Conservation (phyloP, 2,797 vertebrate species). For the Vireo griseus region DNA sequence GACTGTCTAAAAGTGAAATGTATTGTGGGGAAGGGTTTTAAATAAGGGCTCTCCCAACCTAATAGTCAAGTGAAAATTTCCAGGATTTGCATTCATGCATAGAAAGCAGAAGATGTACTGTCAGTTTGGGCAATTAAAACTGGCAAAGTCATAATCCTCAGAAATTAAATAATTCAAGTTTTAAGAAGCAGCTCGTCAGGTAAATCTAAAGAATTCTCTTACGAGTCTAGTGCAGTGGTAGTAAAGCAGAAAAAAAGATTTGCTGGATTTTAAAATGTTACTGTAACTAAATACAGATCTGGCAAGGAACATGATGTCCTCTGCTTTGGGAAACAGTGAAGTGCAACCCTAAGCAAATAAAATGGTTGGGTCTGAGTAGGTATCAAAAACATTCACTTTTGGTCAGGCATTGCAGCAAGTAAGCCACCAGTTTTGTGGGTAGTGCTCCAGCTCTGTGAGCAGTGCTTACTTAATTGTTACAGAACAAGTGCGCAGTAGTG, state of each 20-base stretch:
- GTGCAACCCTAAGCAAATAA: neutral
- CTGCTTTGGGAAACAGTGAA: neutral
- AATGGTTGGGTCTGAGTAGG: neutral
- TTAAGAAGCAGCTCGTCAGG: neutral
- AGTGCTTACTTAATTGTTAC: neutral
- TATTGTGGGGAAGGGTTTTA: neutral
- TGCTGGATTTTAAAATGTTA: neutral
- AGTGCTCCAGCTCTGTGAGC: neutral
- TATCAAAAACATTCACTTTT: neutral
- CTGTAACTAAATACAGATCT: neutral
- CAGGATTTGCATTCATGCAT: neutral
- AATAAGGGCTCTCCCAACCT: neutral
- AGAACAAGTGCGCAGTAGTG: neutral
- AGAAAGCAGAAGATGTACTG: neutral
- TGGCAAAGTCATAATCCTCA: neutral
- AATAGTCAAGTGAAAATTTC: neutral
- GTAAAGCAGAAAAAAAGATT: neutral
- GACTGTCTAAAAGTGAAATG: neutral
- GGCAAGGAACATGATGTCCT: neutral
- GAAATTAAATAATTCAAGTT: neutral
- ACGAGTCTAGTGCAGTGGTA: neutral
- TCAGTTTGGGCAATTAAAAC: neutral
- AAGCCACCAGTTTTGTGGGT: neutral
- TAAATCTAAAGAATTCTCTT: neutral
- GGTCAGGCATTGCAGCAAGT: neutral